Base-by-base conservation (phyloP, 2,113 vertebrate species). In the Cichladusa arquata region DNA sequence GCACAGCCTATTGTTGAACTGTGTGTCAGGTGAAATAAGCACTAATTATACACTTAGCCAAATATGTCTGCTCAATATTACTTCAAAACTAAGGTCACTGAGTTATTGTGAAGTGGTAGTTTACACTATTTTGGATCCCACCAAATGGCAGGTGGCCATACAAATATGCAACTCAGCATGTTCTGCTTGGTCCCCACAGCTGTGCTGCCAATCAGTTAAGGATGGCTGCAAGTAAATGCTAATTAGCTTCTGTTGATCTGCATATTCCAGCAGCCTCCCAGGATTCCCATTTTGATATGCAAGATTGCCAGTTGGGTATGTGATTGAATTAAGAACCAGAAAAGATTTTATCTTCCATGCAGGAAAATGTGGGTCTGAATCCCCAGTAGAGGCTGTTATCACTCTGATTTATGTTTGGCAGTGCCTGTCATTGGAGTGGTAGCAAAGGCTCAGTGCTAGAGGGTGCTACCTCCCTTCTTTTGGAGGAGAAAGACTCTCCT, bases 181-280 rank as follows among this genome's bases (percentile, higher is more conserved):
- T 98, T 98, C 97, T 97, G 97, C 96, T 98, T 97, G 98, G 98
- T 98, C 97, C 97, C 96, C 97, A 98, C 98, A 98, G 98, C 98
- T 98, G 98, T 98, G 98, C 98, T 98, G 97, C 97, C 97, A 98
- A 98, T 98, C 98, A 98, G 98, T 98, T 98, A 96, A 86, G 97
- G 97, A 98, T 98, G 98, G 97, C 97, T 98, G 98, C 98, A 97
- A 98, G 97, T 98, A 98, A 98, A 98, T 98, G 98, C 98, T 98
- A 98, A 98, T 98, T 98, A 98, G 98, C 98, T 98, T 98, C 98
- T 98, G 98, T 98, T 98, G 97, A 98, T 98, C 97, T 98, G 97
- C 97, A 98, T 98, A 97, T 98, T 98, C 96, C 97, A 98, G 95
- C 97, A 97, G 97, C 98, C 97, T 98, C 98, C 97, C 96, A 98